These are phyloP conservation scores for Gallirallus australis DNA, from an alignment of 2,797 vertebrate genomes.

Conservation along the genomic window DNA sequence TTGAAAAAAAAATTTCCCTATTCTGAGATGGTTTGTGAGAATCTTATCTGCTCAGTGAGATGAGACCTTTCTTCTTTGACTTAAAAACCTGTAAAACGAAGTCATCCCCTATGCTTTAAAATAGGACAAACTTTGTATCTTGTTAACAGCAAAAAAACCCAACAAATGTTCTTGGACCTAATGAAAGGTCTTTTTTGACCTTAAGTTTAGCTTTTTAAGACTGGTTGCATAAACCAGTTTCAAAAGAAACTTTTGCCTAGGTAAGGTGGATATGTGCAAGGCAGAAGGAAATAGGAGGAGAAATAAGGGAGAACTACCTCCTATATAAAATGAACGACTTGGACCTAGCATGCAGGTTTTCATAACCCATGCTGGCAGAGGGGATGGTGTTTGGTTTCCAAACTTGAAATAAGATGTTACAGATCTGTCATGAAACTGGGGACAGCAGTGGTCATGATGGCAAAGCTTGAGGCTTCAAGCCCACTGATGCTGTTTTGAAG, in stretches of 20 bases:
- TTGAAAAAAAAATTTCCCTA: not conserved
- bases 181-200: not conserved
- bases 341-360: not conserved
- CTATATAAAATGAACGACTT: not conserved
- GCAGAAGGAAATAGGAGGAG: constrained; percentile 1
- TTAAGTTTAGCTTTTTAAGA: not conserved
- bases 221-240: not conserved
- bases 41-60: not conserved
- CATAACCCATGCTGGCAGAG: not conserved
- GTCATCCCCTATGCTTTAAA: constrained; percentile 5
- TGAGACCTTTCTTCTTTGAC: not conserved
- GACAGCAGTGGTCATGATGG: not conserved
- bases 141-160: not conserved
- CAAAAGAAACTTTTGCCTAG: not conserved
- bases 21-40: not conserved
- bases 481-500: not conserved
- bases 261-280: not conserved
- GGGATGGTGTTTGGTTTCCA: not conserved
- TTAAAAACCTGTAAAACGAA: not conserved
- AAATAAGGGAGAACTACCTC: no score
- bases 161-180: not conserved
- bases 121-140: not conserved
- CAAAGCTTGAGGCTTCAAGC: constrained; percentile 13
- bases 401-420: not conserved
- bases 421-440: not conserved